A percentile compares a stretch with the other conserved stretches of the same genome.
These are phyloP conservation scores for Gymnarchus niloticus DNA, from an alignment of 2,113 vertebrate genomes.

Conservation along the genomic window DNA sequence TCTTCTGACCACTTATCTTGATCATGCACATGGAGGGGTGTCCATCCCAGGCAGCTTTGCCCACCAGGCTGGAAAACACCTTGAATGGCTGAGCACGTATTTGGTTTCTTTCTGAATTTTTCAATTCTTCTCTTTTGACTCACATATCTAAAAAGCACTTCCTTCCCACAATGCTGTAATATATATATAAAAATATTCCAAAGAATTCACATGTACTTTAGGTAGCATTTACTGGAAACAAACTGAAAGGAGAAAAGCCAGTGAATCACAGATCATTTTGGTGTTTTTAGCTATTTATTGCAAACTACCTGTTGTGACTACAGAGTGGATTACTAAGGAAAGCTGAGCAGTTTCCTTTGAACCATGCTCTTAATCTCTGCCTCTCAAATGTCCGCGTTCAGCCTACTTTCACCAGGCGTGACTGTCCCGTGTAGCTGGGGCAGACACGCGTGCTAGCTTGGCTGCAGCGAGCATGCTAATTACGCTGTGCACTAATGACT, in stretches of 20 bases:
- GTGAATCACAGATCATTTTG: neutral
- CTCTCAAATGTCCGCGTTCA: neutral
- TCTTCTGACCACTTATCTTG: too few relatives aligned
- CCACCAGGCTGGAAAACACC: too few relatives aligned
- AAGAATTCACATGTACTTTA: neutral
- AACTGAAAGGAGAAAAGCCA: neutral
- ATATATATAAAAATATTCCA: neutral
- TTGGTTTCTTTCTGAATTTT: neutral
- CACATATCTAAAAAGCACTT: neutral
- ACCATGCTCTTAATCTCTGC: neutral
- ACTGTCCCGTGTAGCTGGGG: neutral
- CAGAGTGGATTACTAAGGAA: neutral
- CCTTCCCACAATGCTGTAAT: too few relatives aligned
- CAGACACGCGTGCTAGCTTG: neutral
- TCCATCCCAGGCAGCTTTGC: too few relatives aligned
- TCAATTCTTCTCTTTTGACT: neutral
- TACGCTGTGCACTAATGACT: neutral
- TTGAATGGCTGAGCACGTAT: neutral
- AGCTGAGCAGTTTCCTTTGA: neutral
- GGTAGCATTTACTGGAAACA: neutral
- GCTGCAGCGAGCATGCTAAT: neutral
- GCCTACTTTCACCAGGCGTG: neutral
- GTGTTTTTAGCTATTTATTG: neutral
- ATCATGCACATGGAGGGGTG: too few relatives aligned
- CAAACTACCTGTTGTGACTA: neutral